phyloP scores from a whole-genome alignment of 2,797 vertebrate genomes.

The Bradypodion ventrale region DNA sequence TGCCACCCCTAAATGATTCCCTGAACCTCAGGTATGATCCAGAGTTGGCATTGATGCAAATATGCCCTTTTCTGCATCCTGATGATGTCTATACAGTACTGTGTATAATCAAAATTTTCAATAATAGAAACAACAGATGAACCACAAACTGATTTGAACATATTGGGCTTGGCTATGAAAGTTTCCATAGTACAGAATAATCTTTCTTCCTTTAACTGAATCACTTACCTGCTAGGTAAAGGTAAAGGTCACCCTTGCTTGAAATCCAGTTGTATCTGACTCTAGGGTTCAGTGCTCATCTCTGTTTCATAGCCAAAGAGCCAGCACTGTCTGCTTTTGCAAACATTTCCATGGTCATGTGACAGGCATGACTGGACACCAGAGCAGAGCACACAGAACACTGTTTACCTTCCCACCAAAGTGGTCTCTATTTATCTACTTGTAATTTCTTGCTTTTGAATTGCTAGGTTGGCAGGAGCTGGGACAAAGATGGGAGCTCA shows the following conservation, averaged over 20 bases:
- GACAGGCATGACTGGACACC: too few species aligned
- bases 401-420: too few species aligned
- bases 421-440: too few species aligned
- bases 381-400: too few species aligned
- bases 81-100: not conserved
- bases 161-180: not conserved
- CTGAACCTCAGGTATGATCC: not conserved
- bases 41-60: not conserved
- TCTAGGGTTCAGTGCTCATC: too few species aligned
- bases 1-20: not conserved
- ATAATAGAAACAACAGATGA: not conserved
- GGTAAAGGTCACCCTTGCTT: not conserved
- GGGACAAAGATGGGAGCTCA: too few species aligned
- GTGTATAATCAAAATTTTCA: not conserved
- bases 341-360: too few species aligned
- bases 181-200: not conserved
- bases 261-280: too few species aligned
- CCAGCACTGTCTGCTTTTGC: too few species aligned
- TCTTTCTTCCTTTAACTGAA: not conserved
- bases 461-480: too few species aligned
- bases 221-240: slow-evolving; percentile 11
- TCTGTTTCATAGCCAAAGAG: too few species aligned
- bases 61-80: not conserved
- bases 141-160: slow-evolving; percentile 2
- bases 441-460: too few species aligned